Conservation (phyloP, 2,888 invertebrate genomes). For the Pristionchus japonicus region DNA sequence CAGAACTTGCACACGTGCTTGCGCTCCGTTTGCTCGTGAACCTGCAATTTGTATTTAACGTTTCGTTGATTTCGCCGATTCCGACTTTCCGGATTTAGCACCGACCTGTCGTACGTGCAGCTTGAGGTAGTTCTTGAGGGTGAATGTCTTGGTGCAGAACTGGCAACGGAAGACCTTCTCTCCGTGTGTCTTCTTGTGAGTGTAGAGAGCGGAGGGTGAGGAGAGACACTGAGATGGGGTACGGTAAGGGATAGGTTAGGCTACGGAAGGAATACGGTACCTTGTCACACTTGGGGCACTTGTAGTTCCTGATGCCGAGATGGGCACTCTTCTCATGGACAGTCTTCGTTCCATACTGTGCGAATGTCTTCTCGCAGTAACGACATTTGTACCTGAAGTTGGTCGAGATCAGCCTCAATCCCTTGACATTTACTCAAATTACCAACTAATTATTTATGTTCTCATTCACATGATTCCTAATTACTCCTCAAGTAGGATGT, state of each 20-base stretch:
- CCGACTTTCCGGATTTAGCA: not conserved
- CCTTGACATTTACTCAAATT: not conserved
- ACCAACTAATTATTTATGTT: not conserved
- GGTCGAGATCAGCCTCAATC: not conserved
- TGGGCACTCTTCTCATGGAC: slow-evolving; percentile 75
- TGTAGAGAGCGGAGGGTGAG: slow-evolving; percentile 75
- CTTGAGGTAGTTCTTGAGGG: slow-evolving; percentile 74
- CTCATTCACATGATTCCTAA: not conserved
- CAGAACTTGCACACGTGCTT: slow-evolving; percentile 72
- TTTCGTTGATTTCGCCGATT: not conserved
- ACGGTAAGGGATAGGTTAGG: not conserved
- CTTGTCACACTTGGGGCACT: slow-evolving; percentile 74
- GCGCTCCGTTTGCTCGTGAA: slow-evolving; percentile 73
- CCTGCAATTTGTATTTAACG: slow-evolving; percentile 50
- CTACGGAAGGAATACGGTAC: not conserved
- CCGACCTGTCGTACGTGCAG: slow-evolving; percentile 70
- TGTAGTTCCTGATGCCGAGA: slow-evolving; percentile 73
- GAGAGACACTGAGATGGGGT: slow-evolving; percentile 59
- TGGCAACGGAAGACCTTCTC: slow-evolving; percentile 73
- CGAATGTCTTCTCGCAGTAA: slow-evolving; percentile 74
- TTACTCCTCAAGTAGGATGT: not conserved
- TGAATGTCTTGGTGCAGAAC: slow-evolving; percentile 73
- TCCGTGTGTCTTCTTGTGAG: slow-evolving; percentile 75
- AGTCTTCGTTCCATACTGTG: slow-evolving; percentile 75
- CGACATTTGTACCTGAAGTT: slow-evolving; percentile 71